phyloP scores from a whole-genome alignment of 1,140 invertebrate species.

The Trichomalopsis sarcophagae region DNA sequence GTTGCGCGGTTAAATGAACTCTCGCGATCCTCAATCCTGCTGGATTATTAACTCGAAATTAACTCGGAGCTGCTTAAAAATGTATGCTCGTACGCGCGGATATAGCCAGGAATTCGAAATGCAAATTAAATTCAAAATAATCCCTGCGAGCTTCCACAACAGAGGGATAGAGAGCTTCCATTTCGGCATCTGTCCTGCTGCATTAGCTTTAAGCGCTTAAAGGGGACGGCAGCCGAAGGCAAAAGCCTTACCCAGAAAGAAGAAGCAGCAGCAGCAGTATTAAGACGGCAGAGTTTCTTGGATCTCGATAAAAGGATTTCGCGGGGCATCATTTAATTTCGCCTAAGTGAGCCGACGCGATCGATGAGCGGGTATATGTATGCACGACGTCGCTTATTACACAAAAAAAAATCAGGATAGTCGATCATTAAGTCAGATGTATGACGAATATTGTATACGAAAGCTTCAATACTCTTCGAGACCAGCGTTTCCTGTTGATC shows the following conservation, averaged over 20 bases:
- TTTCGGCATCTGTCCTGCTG: background rate
- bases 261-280: slow-evolving; percentile 11
- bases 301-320: slow-evolving; percentile 39
- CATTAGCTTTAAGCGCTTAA: slow-evolving; percentile 7
- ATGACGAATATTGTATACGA: too few species aligned
- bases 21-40: background rate
- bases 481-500: too few species aligned
- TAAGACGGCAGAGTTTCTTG: slow-evolving; percentile 12
- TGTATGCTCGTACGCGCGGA: background rate
- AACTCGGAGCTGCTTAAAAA: background rate
- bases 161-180: background rate
- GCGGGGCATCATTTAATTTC: slow-evolving; percentile 52
- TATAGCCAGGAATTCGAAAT: background rate
- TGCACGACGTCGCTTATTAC: too few species aligned
- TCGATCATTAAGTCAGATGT: too few species aligned
- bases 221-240: background rate
- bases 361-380: slow-evolving; percentile 22
- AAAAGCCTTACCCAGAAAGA: background rate
- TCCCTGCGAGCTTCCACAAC: background rate
- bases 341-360: slow-evolving; percentile 45
- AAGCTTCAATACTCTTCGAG: too few species aligned
- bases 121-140: background rate
- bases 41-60: background rate
- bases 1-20: background rate
- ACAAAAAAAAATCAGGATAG: too few species aligned